Percentiles rank a stretch among this genome's conserved stretches.
Conservation (phyloP, 2,797 vertebrate species). For the Dallia pectoralis region DNA sequence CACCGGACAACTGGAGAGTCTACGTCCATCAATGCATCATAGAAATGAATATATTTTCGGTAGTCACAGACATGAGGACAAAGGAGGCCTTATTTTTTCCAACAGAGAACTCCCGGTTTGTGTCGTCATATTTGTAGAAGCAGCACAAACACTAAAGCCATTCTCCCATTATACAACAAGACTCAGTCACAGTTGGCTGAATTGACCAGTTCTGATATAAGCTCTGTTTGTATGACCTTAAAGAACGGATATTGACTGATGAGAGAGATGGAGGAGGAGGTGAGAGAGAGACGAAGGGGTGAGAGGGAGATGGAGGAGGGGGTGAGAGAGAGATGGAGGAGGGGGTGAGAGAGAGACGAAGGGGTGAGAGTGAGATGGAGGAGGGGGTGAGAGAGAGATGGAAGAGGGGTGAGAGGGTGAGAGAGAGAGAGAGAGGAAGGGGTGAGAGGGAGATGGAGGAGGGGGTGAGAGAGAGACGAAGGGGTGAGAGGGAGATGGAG, state of each 20-base stretch:
- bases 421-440: no score
- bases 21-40: not conserved
- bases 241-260: constrained; percentile 33
- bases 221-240: constrained; percentile 29
- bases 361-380: no score
- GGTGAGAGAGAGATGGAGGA: not conserved
- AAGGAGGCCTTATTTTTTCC: not conserved
- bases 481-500: no score
- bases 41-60: not conserved
- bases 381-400: not conserved
- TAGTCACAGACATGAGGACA: not conserved
- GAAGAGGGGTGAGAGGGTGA: not conserved
- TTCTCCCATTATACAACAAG: not conserved
- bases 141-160: not conserved
- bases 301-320: not conserved
- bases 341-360: constrained; percentile 16
- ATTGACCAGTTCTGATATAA: not conserved
- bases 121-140: not conserved
- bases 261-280: not conserved
- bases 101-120: not conserved
- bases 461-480: constrained; percentile 16
- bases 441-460: not conserved
- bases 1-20: not conserved
- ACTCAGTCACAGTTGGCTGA: not conserved
- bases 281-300: constrained; percentile 25